Conservation (phyloP, 1,140 invertebrate genomes). For the Maconellicoccus hirsutus region DNA sequence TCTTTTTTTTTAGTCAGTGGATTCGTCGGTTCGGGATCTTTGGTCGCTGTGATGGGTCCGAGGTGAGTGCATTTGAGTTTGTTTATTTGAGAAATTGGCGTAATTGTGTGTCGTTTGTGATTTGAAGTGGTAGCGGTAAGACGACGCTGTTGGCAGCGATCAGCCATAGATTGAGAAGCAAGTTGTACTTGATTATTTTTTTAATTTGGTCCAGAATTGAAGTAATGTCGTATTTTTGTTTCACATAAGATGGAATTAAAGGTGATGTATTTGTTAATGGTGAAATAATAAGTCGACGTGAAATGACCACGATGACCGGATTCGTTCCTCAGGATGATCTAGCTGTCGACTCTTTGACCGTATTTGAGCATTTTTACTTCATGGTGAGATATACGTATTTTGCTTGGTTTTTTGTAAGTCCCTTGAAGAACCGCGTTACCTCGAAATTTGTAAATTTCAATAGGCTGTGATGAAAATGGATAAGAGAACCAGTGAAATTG, state of each 20-base stretch:
- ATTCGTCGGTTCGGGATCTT: slow-evolving; percentile 33
- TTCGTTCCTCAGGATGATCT: slow-evolving; percentile 62
- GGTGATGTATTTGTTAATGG: slow-evolving; percentile 57
- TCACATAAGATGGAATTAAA: slow-evolving; percentile 39
- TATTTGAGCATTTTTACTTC: slow-evolving; percentile 58
- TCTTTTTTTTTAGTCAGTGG: slow-evolving; percentile 37
- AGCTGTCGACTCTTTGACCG: slow-evolving; percentile 51
- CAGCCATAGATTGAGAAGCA: slow-evolving; percentile 48
- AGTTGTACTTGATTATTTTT: slow-evolving; percentile 21
- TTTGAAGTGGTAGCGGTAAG: slow-evolving; percentile 53
- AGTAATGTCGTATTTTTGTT: too few relatives aligned
- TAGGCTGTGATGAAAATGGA: slow-evolving; percentile 36
- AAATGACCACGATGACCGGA: slow-evolving; percentile 56
- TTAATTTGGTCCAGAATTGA: too few relatives aligned
- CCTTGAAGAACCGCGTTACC: too few relatives aligned
- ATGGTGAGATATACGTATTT: slow-evolving; percentile 45
- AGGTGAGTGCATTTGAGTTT: slow-evolving; percentile 35
- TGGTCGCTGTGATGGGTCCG: slow-evolving; percentile 38
- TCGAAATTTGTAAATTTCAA: neutral
- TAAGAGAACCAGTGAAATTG: slow-evolving; percentile 29
- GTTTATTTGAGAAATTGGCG: neutral
- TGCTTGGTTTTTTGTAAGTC: too few relatives aligned
- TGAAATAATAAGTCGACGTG: slow-evolving; percentile 42
- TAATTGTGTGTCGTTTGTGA: too few relatives aligned
- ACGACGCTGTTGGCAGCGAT: slow-evolving; percentile 56